These are phyloP conservation scores for Prunella strophiata DNA, from an alignment of 2,797 vertebrate species.

Conservation along the genomic window DNA sequence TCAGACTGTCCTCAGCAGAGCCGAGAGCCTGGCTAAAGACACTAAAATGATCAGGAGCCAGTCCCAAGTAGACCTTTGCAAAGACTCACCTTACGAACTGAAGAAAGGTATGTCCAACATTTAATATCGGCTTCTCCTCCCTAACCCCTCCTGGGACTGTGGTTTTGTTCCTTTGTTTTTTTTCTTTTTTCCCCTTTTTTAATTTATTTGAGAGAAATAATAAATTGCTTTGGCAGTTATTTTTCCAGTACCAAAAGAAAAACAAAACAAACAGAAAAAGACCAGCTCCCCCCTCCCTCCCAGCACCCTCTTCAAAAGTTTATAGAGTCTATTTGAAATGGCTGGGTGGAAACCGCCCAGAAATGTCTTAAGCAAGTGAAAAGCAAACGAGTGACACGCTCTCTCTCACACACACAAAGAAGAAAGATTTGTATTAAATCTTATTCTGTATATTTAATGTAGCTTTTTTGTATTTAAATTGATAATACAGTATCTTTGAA, in stretches of 20 bases:
- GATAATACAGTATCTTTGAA: constrained; percentile 98
- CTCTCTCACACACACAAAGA: constrained; percentile 56
- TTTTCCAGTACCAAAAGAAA: constrained; percentile 74
- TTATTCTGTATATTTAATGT: constrained; percentile 99
- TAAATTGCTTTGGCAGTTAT: constrained; percentile 87
- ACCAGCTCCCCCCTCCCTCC: neutral
- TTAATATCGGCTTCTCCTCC: constrained; percentile 88
- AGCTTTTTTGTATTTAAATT: constrained; percentile 99
- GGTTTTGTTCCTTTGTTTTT: constrained; percentile 39
- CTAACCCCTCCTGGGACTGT: constrained; percentile 77
- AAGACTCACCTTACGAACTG: constrained; percentile 97
- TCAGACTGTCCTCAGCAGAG: constrained; percentile 96
- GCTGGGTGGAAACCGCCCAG: constrained; percentile 78
- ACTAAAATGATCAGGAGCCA: constrained; percentile 90
- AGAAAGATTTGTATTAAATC: constrained; percentile 97
- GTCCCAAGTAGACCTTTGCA: constrained; percentile 95
- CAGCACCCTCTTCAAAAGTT: constrained; percentile 81
- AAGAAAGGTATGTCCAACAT: constrained; percentile 99
- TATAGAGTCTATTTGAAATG: constrained; percentile 89
- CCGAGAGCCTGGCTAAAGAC: constrained; percentile 94
- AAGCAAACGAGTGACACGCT: constrained; percentile 39
- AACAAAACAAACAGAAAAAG: constrained; percentile 55
- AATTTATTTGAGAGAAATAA: constrained; percentile 75
- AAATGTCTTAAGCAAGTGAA: constrained; percentile 91
- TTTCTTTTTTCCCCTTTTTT: constrained; percentile 80